These are phyloP conservation scores for Pterois miles DNA, from an alignment of 2,797 vertebrate species.

Conservation along the genomic window DNA sequence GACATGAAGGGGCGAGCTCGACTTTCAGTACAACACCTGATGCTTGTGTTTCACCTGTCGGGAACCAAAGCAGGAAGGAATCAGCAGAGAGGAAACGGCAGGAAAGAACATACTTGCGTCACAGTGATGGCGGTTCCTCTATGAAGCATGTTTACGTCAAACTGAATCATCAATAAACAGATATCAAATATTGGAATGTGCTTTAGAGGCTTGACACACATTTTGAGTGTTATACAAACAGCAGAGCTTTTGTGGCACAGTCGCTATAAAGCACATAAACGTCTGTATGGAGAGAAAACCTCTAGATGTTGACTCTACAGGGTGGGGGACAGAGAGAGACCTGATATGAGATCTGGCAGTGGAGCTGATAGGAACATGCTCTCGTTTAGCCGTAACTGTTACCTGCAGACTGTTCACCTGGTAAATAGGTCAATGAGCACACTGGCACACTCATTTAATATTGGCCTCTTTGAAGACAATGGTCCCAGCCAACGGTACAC, in stretches of 20 bases:
- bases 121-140: not conserved
- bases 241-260: constrained; percentile 35
- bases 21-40: constrained; percentile 78
- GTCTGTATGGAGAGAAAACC: constrained; percentile 29
- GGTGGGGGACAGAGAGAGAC: constrained; percentile 39
- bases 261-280: constrained; percentile 26
- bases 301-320: constrained; percentile 61
- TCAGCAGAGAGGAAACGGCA: constrained; percentile 58
- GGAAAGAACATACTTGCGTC: constrained; percentile 24
- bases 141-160: not conserved
- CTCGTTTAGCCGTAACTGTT: constrained; percentile 72
- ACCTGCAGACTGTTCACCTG: constrained; percentile 71
- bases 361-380: constrained; percentile 57
- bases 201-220: constrained; percentile 8
- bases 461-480: constrained; percentile 26
- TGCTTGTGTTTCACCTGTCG: constrained; percentile 69
- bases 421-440: constrained; percentile 63
- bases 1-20: constrained; percentile 69
- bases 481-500: not conserved
- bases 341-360: constrained; percentile 64
- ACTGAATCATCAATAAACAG: not conserved
- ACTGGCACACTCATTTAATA: constrained; percentile 41
- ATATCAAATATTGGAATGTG: constrained; percentile 32
- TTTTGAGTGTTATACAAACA: constrained; percentile 53
- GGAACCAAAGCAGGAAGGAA: constrained; percentile 56